These are phyloP conservation scores for Orthosia cruda DNA, from an alignment of 2,888 invertebrate species.

Conservation along the genomic window DNA sequence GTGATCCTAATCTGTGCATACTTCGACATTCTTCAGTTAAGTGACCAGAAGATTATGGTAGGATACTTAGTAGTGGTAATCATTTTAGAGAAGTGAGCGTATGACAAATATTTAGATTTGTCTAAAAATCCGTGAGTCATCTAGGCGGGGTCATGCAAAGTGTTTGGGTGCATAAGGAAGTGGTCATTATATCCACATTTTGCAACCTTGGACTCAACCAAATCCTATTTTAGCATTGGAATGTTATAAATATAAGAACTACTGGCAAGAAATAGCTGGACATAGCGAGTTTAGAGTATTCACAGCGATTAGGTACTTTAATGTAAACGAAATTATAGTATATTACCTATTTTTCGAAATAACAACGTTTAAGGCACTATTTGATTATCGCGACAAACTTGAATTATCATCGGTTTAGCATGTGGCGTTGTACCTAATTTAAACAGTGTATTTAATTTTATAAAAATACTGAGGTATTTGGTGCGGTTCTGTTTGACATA, in stretches of 20 bases:
- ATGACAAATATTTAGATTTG: conserved; percentile 27
- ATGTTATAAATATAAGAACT: conserved; percentile 46
- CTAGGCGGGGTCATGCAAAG: conserved; percentile 44
- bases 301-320: conserved; percentile 28
- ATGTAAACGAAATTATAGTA: conserved; percentile 35
- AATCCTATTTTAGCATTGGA: conserved; percentile 34
- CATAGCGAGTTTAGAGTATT: conserved; percentile 22
- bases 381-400: conserved; percentile 24
- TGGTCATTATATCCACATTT: conserved; percentile 57
- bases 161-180: conserved; percentile 64
- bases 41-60: neutral
- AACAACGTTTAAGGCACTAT: conserved; percentile 29
- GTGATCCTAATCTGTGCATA: too few species aligned
- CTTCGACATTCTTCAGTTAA: neutral
- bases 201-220: conserved; percentile 44
- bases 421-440: neutral
- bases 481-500: conserved; percentile 1
- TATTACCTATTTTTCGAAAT: conserved; percentile 39
- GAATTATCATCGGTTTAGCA: conserved; percentile 32
- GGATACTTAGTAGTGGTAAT: neutral
- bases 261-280: conserved; percentile 19
- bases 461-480: conserved; percentile 2
- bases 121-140: conserved; percentile 52
- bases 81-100: neutral
- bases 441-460: conserved; percentile 33